Evolutionary conservation across 2,888 invertebrate species (phyloP), one percentile per base, ranked within the genome.

Genomic region (Parnassius orleans): DNA sequence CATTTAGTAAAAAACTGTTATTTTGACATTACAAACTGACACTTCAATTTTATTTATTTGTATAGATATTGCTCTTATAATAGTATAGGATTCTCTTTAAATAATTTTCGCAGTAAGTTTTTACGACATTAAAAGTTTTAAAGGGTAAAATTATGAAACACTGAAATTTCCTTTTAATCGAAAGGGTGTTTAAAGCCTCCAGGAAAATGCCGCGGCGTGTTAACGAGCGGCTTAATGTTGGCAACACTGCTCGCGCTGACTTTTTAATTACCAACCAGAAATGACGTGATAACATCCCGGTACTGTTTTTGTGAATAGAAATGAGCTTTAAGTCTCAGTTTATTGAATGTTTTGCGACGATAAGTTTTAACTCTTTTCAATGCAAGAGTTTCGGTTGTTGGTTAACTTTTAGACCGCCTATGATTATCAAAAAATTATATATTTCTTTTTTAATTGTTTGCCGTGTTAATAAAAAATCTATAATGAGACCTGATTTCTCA

Each of bases 191-290:
- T 65, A 72, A 73, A 65, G 64, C 71, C 67, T 70, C 61, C 67
- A 67, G 71, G 66, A 66, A 66, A 68, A 57, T 68, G 63, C 60
- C 71, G 65, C 71, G 73, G 76, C 59, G 60, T 82, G 86, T 85
- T 87, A 88, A 87, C 86, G 87, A 86, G 82, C 77, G 81, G 81
- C 84, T 89, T 87, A 87, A 85, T 83, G 86, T 81, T 86, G 84
- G 79, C 84, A 83, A 73, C 83, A 80, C 78, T 81, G 80, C 69
- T 68, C 69, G 67, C 10, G 33, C 74, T 85, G 90, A 89, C 90
- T 90, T 90, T 90, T 90, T 90, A 90, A 90, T 90, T 90, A 87
- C 83, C 69, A 72, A 77, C 74, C 79, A 71, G 80, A 81, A 87
- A 90, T 90, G 84, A 86, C 83, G 89, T 90, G 90, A 82, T 80